A percentile compares a stretch with the other conserved stretches of the same genome.
Conservation (phyloP, 2,113 vertebrate genomes). For the Hemiscyllium ocellatum region DNA sequence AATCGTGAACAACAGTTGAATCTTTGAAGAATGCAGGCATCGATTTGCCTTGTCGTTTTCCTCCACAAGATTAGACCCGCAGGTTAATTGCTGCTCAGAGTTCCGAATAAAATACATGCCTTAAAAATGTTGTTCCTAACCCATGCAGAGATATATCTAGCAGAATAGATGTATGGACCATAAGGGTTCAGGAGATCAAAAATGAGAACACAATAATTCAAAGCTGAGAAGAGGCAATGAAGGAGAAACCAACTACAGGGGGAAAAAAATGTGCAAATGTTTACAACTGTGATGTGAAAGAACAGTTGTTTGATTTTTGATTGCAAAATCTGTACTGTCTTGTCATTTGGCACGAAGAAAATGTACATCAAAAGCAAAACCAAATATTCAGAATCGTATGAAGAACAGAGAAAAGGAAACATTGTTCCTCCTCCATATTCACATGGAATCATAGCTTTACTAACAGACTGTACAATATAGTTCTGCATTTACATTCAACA, state of each 20-base stretch:
- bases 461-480: background rate
- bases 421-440: background rate
- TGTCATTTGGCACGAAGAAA: conserved; percentile 22
- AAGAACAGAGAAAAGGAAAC: conserved; percentile 7
- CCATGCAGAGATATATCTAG: conserved; percentile 23
- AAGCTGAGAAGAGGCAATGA: conserved; percentile 25
- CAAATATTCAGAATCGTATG: conserved; percentile 26
- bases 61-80: background rate
- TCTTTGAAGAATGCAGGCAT: background rate
- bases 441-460: background rate
- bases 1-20: too few relatives aligned
- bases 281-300: conserved; percentile 17
- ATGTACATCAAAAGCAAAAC: conserved; percentile 32
- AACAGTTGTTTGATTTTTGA: conserved; percentile 6
- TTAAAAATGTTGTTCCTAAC: background rate
- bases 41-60: background rate
- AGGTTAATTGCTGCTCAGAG: background rate
- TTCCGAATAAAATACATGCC: background rate
- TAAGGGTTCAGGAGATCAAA: conserved; percentile 27
- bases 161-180: conserved; percentile 23
- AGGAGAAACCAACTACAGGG: conserved; percentile 1
- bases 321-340: conserved; percentile 31
- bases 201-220: conserved; percentile 26
- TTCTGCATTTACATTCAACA: background rate
- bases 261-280: background rate